Conservation (phyloP, 1,140 invertebrate species). For the Phocides pigmalion region DNA sequence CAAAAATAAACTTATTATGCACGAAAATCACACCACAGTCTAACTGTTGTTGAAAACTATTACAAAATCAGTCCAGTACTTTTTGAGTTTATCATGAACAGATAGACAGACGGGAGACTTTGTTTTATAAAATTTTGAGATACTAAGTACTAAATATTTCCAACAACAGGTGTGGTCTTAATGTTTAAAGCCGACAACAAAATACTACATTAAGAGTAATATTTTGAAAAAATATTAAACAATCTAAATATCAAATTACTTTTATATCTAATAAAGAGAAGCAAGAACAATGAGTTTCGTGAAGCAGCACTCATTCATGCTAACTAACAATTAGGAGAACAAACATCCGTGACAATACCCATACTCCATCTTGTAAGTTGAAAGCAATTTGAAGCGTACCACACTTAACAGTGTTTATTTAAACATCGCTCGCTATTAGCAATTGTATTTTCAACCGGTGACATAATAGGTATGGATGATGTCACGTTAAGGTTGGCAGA, state of each 20-base stretch:
- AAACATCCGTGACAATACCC: slow-evolving; percentile 4
- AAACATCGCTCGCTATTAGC: slow-evolving; percentile 10
- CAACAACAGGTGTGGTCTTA: no score
- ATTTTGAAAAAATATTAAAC: no score
- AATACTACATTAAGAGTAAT: no score
- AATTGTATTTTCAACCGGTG: slow-evolving; percentile 6
- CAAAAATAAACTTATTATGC: no score
- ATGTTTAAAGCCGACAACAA: not conserved
- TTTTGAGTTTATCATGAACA: no score
- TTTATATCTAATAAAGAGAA: not conserved
- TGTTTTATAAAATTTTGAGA: no score
- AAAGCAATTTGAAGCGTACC: slow-evolving; percentile 17
- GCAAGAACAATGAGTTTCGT: not conserved
- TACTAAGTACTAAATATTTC: no score
- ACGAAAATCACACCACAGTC: no score
- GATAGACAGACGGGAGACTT: no score
- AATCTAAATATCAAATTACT: not conserved
- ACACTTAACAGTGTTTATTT: slow-evolving; percentile 8
- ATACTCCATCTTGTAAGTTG: slow-evolving; percentile 10
- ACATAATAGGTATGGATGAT: slow-evolving; percentile 21
- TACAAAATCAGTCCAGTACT: no score
- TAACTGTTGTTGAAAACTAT: no score
- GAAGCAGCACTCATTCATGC: not conserved
- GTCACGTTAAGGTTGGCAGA: slow-evolving; percentile 19
- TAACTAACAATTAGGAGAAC: slow-evolving; percentile 8